Base-by-base conservation (phyloP, 2,888 invertebrate genomes). In the Tineola bisselliella region DNA sequence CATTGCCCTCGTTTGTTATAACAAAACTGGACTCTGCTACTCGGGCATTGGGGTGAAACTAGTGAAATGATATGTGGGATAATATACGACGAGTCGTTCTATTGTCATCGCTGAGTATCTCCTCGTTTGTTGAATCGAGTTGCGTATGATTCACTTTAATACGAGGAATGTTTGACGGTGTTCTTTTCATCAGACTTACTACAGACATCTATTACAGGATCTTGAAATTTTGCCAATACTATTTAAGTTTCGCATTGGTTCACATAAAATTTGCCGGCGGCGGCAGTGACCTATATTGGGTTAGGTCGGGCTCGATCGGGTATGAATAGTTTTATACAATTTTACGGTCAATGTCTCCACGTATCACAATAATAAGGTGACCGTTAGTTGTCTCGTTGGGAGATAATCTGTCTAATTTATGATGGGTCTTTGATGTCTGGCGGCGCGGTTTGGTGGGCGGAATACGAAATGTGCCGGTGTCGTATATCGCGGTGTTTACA, bases 211-310 rank as follows among this genome's bases (percentile, higher is more conserved):
- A 73, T 72, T 74, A 72, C 69, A 63, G 72, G 69, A 73, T 78
- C 76, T 87, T 87, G 86, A 84, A 80, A 80, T 82, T 84, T 79
- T 86, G 86, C 86, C 86, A 87, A 84, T 83, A 75, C 70, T 31
- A 48, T 48, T 43, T 25, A 72, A 70, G 76, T 81, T 82, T 79
- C 75, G 79, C 79, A 73, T 70, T 70, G 79, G 77, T 84, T 75
- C 83, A 83, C 84, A 83, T 86, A 83, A 86, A 84, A 81, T 79
- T 70, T 71, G 73, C 73, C 71, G n/a, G 68, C 64, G 74, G 71
- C 77, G 84, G 77, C 84, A 82, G 76, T 83, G 84, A 81, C 81
- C 84, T 72, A 80, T 76, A 77, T 84, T 76, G 75, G 66, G 74
- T 73, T 68, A 76, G 84, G 84, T 84, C 82, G 81, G 66, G 64